Evolutionary conservation across 2,113 vertebrate genomes (phyloP).

Genomic region (Centropus bengalensis): DNA sequence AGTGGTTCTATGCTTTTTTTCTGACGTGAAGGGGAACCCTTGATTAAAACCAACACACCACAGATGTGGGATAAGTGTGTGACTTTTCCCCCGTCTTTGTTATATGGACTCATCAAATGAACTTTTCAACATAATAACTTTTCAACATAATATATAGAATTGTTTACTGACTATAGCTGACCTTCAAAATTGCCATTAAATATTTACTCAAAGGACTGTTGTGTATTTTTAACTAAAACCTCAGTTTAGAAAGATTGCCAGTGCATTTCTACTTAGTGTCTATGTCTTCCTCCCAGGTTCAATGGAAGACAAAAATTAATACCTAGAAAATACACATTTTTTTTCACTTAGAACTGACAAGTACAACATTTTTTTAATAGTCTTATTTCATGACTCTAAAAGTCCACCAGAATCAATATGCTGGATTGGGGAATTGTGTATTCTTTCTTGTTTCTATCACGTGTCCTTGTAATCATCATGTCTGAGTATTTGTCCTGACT

Average conservation of each 20-base stretch:
- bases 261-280: neutral
- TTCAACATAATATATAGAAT: slow-evolving; percentile 42
- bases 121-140: slow-evolving; percentile 42
- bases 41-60: accelerated
- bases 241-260: slow-evolving; percentile 1
- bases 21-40: neutral
- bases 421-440: neutral
- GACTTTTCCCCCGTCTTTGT: neutral
- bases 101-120: slow-evolving; percentile 9
- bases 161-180: slow-evolving; percentile 54
- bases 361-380: neutral
- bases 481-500: neutral
- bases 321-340: neutral
- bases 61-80: neutral
- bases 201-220: slow-evolving; percentile 41
- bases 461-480: neutral
- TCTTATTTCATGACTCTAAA: neutral
- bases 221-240: slow-evolving; percentile 37
- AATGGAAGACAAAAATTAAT: neutral
- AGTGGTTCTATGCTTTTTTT: neutral
- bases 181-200: slow-evolving; percentile 60
- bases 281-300: neutral
- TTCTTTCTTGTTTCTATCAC: neutral
- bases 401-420: neutral
- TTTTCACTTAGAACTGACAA: neutral